A percentile compares a stretch with the other conserved stretches of the same genome.
phyloP scores from a whole-genome alignment of 2,888 invertebrate species.

The Netelia melanura region DNA sequence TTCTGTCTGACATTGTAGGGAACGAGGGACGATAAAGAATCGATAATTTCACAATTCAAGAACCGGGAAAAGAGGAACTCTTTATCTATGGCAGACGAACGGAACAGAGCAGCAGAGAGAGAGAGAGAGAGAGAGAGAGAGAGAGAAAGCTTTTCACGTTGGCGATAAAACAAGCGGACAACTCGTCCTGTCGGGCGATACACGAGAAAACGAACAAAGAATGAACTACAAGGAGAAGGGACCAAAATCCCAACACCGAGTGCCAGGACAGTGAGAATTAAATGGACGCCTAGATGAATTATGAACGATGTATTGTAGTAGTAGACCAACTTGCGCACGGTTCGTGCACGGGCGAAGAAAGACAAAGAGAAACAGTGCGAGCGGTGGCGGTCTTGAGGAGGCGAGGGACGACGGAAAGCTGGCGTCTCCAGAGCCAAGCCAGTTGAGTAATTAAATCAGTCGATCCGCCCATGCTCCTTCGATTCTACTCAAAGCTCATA shows the following conservation, averaged over 20 bases:
- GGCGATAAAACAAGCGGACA: constrained; percentile 56
- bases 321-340: constrained; percentile 19
- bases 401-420: constrained; percentile 1
- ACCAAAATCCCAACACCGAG: constrained; percentile 46
- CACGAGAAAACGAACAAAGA: constrained; percentile 48
- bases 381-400: too few relatives aligned
- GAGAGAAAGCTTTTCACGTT: constrained; percentile 21
- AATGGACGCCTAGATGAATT: constrained; percentile 27
- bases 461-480: constrained; percentile 67
- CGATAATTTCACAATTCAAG: constrained; percentile 45
- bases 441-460: constrained; percentile 76
- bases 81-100: constrained; percentile 2
- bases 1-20: constrained; percentile 18
- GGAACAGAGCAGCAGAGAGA: neutral
- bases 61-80: constrained; percentile 26
- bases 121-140: constrained; percentile 7
- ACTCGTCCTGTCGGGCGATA: constrained; percentile 33
- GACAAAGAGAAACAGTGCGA: constrained; percentile 38
- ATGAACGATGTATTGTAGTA: constrained; percentile 16
- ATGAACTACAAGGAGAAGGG: constrained; percentile 14
- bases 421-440: constrained; percentile 36
- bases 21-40: constrained; percentile 38
- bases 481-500: constrained; percentile 62
- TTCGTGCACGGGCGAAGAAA: constrained; percentile 33
- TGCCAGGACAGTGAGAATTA: constrained; percentile 33